phyloP scores from a whole-genome alignment of 2,113 vertebrate genomes.

The Pseudorhombus dupliciocellatus region DNA sequence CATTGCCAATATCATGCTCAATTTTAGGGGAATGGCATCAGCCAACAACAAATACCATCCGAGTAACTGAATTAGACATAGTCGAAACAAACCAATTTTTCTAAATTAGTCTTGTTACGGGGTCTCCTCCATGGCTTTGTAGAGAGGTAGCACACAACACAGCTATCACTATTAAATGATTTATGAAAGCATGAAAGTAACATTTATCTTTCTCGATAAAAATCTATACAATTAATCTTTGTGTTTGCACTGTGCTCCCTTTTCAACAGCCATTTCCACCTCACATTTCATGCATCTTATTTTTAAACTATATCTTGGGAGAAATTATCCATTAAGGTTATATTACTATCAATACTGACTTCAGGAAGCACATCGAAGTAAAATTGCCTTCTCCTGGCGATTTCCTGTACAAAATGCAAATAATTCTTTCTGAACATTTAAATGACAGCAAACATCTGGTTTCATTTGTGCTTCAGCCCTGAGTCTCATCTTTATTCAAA shows the following conservation, averaged over 20 bases:
- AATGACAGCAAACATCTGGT: conserved; percentile 48
- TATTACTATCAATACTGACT: conserved; percentile 2
- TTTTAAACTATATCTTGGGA: background rate
- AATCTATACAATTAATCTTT: conserved; percentile 4
- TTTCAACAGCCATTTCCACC: conserved; percentile 19
- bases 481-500: conserved; percentile 39
- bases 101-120: conserved; percentile 46
- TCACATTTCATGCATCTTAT: conserved; percentile 8
- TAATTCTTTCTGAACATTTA: conserved; percentile 31
- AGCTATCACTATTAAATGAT: background rate
- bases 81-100: conserved; percentile 45
- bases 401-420: conserved; percentile 35
- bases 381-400: background rate
- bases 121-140: conserved; percentile 23
- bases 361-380: background rate
- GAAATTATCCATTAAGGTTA: conserved; percentile 9
- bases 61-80: conserved; percentile 55
- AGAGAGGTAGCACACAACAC: conserved; percentile 1
- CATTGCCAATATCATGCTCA: conserved; percentile 16
- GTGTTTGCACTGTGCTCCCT: conserved; percentile 8
- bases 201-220: conserved; percentile 14
- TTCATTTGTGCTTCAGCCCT: conserved; percentile 29
- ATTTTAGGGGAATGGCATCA: conserved; percentile 32
- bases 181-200: conserved; percentile 24
- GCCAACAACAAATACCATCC: conserved; percentile 20